phyloP scores from a whole-genome alignment of 2,113 vertebrate species.

The Misgurnus anguillicaudatus region DNA sequence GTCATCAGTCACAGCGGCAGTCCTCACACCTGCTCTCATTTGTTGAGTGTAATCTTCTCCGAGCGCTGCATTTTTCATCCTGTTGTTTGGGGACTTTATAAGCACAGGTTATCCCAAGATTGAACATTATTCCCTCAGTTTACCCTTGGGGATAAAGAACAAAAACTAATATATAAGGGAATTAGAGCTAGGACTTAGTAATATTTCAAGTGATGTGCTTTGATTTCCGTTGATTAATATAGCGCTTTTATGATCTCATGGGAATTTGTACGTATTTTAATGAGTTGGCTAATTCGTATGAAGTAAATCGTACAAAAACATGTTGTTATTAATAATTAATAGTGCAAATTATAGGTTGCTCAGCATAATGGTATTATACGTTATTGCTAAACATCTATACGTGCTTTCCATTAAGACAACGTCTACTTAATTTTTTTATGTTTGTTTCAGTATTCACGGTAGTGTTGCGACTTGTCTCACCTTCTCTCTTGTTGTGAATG shows the following conservation, averaged over 20 bases:
- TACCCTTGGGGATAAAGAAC: background rate
- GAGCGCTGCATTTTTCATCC: background rate
- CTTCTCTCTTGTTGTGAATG: constrained; percentile 1
- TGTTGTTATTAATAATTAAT: too few species aligned
- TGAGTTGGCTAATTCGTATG: too few species aligned
- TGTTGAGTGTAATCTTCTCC: background rate
- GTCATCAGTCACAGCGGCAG: constrained; percentile 26
- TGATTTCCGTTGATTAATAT: too few species aligned
- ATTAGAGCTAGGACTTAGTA: too few species aligned
- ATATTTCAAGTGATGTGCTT: too few species aligned
- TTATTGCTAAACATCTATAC: constrained; percentile 7
- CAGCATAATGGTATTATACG: too few species aligned
- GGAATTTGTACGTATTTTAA: too few species aligned
- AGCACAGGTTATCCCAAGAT: constrained; percentile 5
- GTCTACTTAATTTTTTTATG: background rate
- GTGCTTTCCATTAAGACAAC: background rate
- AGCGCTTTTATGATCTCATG: too few species aligned
- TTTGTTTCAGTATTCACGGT: background rate
- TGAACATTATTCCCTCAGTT: constrained; percentile 7
- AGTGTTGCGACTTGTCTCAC: background rate
- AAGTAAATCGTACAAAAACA: too few species aligned
- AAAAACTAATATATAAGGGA: too few species aligned
- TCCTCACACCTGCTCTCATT: constrained; percentile 27
- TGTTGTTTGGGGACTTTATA: constrained; percentile 13
- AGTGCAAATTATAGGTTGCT: too few species aligned